Conservation (phyloP, 1,140 invertebrate genomes). For the Panulirus ornatus region DNA sequence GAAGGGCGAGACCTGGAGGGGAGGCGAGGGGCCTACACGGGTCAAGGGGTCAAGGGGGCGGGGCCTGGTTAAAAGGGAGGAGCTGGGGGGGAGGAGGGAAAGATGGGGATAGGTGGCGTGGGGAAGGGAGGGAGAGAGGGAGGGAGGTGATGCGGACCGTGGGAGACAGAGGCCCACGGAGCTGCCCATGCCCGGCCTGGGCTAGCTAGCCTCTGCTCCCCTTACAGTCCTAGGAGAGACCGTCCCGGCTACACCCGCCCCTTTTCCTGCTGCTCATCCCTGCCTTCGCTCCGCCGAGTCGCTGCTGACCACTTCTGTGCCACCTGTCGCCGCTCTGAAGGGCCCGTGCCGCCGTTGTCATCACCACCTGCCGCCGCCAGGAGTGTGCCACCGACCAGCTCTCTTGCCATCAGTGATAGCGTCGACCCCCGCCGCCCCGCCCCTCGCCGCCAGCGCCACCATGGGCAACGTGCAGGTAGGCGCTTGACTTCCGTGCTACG, state of each 20-base stretch:
- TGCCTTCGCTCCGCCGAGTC: not conserved
- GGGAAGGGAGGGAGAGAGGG: not conserved
- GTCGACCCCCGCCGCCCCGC: no score
- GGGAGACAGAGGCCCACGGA: conserved; percentile 7
- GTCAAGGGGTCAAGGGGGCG: conserved; percentile 10
- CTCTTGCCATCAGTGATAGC: not conserved
- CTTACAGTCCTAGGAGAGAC: conserved; percentile 22
- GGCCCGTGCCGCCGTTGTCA: not conserved
- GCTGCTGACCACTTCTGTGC: no score
- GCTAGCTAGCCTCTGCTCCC: no score
- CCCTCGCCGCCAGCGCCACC: conserved; percentile 15
- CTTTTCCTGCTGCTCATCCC: not conserved
- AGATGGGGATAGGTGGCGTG: conserved; percentile 1
- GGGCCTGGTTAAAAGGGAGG: not conserved
- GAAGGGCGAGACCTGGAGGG: not conserved
- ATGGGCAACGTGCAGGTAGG: conserved; percentile 59
- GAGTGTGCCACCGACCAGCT: no score
- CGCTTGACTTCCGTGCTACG: conserved; percentile 32
- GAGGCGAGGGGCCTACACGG: not conserved
- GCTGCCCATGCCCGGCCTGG: conserved; percentile 32
- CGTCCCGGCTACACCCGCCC: conserved; percentile 11
- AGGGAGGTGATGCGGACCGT: not conserved
- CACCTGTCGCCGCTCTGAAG: no score
- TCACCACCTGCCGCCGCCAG: not conserved
- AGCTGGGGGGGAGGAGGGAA: not conserved